Evolutionary conservation across 2,888 invertebrate genomes (phyloP), one percentile per base, ranked within the genome.

Genomic region (Argynnis bischoffii): DNA sequence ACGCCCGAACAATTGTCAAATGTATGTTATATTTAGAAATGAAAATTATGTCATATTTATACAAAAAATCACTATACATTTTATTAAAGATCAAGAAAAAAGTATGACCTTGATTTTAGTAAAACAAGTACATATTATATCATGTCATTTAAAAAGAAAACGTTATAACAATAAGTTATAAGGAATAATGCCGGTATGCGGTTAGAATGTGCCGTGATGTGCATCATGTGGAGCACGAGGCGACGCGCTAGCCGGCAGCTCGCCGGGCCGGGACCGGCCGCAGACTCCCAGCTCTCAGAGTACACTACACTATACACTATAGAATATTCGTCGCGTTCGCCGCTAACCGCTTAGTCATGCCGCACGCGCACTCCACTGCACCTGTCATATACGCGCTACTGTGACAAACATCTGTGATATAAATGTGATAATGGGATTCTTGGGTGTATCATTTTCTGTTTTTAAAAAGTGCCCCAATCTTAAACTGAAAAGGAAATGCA

Each of bases 381-480:
- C 72, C 75, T 75, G 74, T 67, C 72, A 64, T 72, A 71, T 71
- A 75, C 77, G 81, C 82, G 81, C 63, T 65, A 63, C 31, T 59
- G 59, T 59, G 59, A 59, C 59, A 47, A 55, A 56, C 47, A 81
- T 77, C 79, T 82, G 87, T 85, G 83, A 83, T 82, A 77, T 76
- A 75, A 68, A 73, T 72, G 76, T 75, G 72, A 79, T 71, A 64
- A 90, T 90, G 90, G 90, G 90, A 21, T 89, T 90, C 65, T 74
- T 91, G 66, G 81, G 82, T 73, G 80, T 89, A 55, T 85, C 91
- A 31, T 88, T 90, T 69, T 87, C 91, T 46, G 83, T 91, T 78
- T 90, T 90, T 74, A 91, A 88, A 83, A 90, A 85, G 82, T 91
- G 91, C 64, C 90, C 91, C 0, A 88, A 84, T 73, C 78, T 90